phyloP scores from a whole-genome alignment of 2,113 vertebrate genomes.

The Sander lucioperca region DNA sequence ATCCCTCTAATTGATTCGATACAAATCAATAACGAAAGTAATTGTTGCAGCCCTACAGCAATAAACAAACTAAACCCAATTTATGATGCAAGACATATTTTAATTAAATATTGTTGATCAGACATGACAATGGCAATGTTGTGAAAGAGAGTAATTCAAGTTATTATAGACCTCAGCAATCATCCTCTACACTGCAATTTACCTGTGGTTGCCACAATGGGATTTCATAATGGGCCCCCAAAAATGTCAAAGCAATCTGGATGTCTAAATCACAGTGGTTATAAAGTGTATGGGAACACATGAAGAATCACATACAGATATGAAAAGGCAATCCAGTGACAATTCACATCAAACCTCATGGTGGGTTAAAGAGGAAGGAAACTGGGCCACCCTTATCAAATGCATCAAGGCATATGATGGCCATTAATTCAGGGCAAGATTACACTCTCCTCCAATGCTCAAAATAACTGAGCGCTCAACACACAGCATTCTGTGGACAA shows the following conservation, averaged over 20 bases:
- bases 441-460: slow-evolving; percentile 11
- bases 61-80: not conserved
- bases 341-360: slow-evolving; percentile 23
- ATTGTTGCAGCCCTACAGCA: not conserved
- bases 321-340: slow-evolving; percentile 13
- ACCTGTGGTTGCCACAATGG: not conserved
- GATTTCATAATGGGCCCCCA: not conserved
- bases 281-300: not conserved
- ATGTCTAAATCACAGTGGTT: slow-evolving; percentile 18
- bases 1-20: not conserved
- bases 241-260: not conserved
- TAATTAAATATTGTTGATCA: not conserved
- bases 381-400: not conserved
- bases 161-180: not conserved
- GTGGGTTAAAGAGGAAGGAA: slow-evolving; percentile 32
- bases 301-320: not conserved
- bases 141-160: slow-evolving; percentile 3
- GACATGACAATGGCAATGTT: not conserved
- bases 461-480: slow-evolving; percentile 13
- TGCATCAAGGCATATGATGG: slow-evolving; percentile 39
- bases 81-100: not conserved
- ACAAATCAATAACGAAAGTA: not conserved
- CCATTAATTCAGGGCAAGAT: slow-evolving; percentile 25
- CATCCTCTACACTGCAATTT: slow-evolving; percentile 19
- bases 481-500: slow-evolving; percentile 25